A percentile compares a stretch with the other conserved stretches of the same genome.
These are phyloP conservation scores for Mesembrinibis cayennensis DNA, from an alignment of 2,113 vertebrate species.

Conservation along the genomic window DNA sequence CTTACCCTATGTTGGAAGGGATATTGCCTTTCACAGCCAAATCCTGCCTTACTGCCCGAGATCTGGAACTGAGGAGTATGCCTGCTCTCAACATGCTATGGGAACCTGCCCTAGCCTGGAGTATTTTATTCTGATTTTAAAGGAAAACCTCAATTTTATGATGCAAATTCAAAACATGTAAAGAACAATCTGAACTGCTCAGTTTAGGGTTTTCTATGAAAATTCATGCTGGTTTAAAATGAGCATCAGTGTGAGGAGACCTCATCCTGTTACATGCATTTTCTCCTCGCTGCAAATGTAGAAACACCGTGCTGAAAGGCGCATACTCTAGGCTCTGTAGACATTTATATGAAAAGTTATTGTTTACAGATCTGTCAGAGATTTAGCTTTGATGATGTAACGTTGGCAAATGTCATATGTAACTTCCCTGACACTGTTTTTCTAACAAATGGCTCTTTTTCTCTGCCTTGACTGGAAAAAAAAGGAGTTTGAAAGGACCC, in stretches of 20 bases:
- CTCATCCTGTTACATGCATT: not conserved
- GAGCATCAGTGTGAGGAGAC: not conserved
- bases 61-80: fast-evolving
- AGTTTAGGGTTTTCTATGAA: not conserved
- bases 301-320: not conserved
- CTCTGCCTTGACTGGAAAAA: not conserved
- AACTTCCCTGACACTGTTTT: conserved; percentile 45
- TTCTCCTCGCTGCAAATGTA: not conserved
- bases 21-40: not conserved
- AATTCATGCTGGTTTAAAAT: not conserved
- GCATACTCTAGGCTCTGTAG: not conserved
- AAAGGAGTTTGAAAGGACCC: not conserved
- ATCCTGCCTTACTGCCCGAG: not conserved
- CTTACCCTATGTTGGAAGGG: not conserved
- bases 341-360: conserved; percentile 6
- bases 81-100: fast-evolving
- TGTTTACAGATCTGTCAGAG: conserved; percentile 54
- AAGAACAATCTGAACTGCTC: not conserved
- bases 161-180: not conserved
- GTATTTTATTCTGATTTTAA: not conserved
- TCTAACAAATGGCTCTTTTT: conserved; percentile 43
- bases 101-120: not conserved
- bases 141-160: not conserved
- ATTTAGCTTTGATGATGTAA: conserved; percentile 47
- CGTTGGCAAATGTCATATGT: conserved; percentile 4